phyloP scores from a whole-genome alignment of 2,888 invertebrate genomes.

The Eristalinus sepulchralis region DNA sequence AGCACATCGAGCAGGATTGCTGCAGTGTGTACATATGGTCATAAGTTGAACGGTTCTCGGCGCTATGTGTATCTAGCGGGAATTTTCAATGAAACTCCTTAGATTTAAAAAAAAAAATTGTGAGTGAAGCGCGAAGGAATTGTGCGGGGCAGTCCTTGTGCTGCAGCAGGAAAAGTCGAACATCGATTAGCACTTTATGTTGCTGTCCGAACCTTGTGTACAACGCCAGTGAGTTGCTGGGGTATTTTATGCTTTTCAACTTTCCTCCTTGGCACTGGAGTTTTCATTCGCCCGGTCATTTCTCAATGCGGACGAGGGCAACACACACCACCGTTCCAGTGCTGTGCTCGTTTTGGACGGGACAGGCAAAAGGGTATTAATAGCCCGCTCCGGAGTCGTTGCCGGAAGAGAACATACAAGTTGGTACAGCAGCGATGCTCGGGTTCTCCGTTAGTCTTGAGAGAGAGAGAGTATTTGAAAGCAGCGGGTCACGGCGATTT shows the following conservation, averaged over 20 bases:
- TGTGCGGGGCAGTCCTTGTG: slow-evolving; percentile 33
- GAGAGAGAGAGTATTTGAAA: not conserved
- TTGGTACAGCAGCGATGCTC: not conserved
- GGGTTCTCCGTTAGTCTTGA: not conserved
- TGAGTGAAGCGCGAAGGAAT: slow-evolving; percentile 19
- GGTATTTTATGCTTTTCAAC: slow-evolving; percentile 67
- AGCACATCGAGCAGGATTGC: not conserved
- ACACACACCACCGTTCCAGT: not conserved
- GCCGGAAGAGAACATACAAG: slow-evolving; percentile 35
- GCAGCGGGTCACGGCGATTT: slow-evolving; percentile 6
- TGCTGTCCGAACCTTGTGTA: slow-evolving; percentile 58
- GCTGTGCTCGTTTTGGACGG: slow-evolving; percentile 39
- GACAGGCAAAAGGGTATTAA: slow-evolving; percentile 43
- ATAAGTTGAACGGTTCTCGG: slow-evolving; percentile 6
- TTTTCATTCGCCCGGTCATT: slow-evolving; percentile 64
- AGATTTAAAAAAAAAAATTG: slow-evolving; percentile 46
- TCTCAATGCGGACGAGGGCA: slow-evolving; percentile 36
- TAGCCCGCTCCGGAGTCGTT: slow-evolving; percentile 25
- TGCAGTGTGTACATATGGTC: slow-evolving; percentile 36
- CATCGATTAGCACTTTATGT: slow-evolving; percentile 71
- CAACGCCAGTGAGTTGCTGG: slow-evolving; percentile 36
- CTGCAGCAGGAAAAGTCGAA: slow-evolving; percentile 54
- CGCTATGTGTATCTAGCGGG: slow-evolving; percentile 6
- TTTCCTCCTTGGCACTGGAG: slow-evolving; percentile 63
- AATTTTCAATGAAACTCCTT: slow-evolving; percentile 29